A percentile compares a stretch with the other conserved stretches of the same genome.
phyloP scores from a whole-genome alignment of 2,888 invertebrate genomes.

The Imbricaverruca yamaguchii region DNA sequence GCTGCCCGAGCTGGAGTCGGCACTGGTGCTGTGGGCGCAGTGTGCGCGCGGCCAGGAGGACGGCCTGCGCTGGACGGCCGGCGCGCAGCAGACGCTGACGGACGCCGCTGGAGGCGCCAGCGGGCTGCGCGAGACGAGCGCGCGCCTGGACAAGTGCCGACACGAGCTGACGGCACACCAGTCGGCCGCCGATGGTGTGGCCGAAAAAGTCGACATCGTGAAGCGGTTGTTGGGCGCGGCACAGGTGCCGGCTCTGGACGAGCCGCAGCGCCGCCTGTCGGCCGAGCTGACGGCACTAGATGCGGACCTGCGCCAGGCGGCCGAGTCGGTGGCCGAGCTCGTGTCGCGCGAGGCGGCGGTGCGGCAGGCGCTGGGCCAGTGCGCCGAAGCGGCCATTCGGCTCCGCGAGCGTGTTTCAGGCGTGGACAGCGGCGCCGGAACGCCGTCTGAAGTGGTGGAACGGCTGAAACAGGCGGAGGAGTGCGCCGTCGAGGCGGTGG shows the following conservation, averaged over 20 bases:
- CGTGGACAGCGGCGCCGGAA: neutral
- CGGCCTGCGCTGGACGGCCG: neutral
- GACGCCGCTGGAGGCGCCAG: neutral
- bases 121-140: neutral
- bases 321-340: neutral
- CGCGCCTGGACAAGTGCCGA: neutral
- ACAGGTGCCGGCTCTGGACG: neutral
- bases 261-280: neutral
- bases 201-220: neutral
- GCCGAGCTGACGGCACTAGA: neutral
- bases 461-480: neutral
- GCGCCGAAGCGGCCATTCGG: neutral
- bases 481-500: neutral
- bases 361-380: neutral
- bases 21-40: neutral
- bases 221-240: neutral
- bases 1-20: neutral
- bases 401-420: neutral
- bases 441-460: neutral
- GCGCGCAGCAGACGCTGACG: neutral
- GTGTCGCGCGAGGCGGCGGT: neutral
- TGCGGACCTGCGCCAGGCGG: neutral
- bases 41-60: neutral
- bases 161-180: neutral
- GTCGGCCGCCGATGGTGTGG: neutral